Evolutionary conservation across 2,113 vertebrate species (phyloP).

Genomic region (Charadrius vociferus): DNA sequence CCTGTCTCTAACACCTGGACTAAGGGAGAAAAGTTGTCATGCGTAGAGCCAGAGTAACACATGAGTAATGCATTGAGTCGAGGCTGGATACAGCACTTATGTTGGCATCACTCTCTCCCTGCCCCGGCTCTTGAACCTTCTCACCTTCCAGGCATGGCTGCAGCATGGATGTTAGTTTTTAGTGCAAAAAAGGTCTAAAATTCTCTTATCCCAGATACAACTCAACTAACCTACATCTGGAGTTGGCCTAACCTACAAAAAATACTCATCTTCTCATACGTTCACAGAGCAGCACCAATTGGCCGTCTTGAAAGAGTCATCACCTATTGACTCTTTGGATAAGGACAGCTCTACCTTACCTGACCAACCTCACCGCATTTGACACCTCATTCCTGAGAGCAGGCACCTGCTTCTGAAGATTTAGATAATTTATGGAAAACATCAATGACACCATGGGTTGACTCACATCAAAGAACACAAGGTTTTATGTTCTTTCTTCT

Average conservation of each 20-base stretch:
- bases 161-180: rapidly evolving
- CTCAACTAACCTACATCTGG: neutral
- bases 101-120: neutral
- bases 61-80: neutral
- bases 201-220: neutral
- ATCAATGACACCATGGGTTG: rapidly evolving
- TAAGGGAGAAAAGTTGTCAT: neutral
- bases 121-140: neutral
- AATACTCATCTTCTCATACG: neutral
- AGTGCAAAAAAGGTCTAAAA: neutral
- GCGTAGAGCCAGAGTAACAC: rapidly evolving
- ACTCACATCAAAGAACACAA: neutral
- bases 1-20: neutral
- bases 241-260: neutral
- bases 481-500: neutral
- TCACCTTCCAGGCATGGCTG: neutral
- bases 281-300: neutral
- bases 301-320: neutral
- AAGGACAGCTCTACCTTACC: neutral
- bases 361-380: neutral
- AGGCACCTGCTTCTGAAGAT: neutral
- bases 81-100: rapidly evolving
- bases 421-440: neutral
- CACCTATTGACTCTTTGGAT: neutral
- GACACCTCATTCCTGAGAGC: neutral